Percentiles rank a stretch among this genome's conserved stretches.
These are phyloP conservation scores for Drosophila guanche DNA, from an alignment of 1,140 invertebrate genomes.

Conservation along the genomic window DNA sequence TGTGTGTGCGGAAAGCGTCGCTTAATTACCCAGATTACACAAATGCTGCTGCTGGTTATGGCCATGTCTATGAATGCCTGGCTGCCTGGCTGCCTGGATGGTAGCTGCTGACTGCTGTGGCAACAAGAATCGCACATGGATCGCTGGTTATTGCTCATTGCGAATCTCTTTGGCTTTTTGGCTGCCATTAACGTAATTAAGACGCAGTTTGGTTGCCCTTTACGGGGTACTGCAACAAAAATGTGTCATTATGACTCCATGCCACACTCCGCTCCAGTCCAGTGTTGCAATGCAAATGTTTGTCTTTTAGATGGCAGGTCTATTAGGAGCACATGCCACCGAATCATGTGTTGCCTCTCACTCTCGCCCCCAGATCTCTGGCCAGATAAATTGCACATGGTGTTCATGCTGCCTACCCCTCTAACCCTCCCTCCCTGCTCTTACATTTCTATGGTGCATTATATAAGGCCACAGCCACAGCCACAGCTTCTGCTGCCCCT, in stretches of 20 bases:
- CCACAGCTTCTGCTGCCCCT: too few species aligned
- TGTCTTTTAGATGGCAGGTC: constrained; percentile 51
- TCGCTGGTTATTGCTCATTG: constrained; percentile 31
- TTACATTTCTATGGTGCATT: too few species aligned
- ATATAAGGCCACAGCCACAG: too few species aligned
- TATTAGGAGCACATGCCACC: constrained; percentile 74
- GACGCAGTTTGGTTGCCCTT: constrained; percentile 72
- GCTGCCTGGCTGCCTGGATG: neutral
- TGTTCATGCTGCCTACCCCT: too few species aligned
- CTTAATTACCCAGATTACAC: constrained; percentile 79
- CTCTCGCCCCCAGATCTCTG: constrained; percentile 13
- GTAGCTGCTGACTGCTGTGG: constrained; percentile 10
- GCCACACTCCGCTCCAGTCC: constrained; percentile 4
- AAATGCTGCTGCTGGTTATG: constrained; percentile 49
- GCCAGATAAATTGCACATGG: constrained; percentile 44
- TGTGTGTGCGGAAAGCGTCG: constrained; percentile 47
- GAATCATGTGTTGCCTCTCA: constrained; percentile 48
- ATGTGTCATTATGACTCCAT: constrained; percentile 71
- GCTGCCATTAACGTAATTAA: constrained; percentile 74
- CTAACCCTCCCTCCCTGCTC: too few species aligned
- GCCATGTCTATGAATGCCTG: constrained; percentile 1
- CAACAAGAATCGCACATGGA: constrained; percentile 68
- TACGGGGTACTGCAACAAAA: constrained; percentile 48
- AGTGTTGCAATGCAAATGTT: constrained; percentile 74
- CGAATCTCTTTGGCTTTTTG: constrained; percentile 53